phyloP scores from a whole-genome alignment of 2,113 vertebrate species.

The Dasyprocta punctata region DNA sequence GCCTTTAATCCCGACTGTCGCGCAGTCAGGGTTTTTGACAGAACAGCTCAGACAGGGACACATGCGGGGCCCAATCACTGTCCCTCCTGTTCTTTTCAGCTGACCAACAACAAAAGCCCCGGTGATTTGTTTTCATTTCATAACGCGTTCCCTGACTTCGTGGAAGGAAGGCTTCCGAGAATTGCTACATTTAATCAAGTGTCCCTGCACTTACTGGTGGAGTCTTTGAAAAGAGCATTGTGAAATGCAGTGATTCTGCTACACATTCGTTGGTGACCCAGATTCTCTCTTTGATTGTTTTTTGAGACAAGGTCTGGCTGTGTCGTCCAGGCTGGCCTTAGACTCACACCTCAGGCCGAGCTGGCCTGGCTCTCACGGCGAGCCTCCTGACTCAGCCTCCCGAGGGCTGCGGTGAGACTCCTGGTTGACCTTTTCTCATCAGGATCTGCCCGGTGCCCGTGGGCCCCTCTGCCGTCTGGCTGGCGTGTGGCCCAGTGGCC shows the following conservation, averaged over 20 bases:
- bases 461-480: not conserved
- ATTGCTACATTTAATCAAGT: slow-evolving; percentile 24
- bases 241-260: not conserved
- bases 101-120: not conserved
- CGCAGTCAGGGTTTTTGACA: not conserved
- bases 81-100: slow-evolving; percentile 21
- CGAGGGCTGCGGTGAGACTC: not conserved
- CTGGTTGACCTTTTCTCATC: not conserved
- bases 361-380: not conserved
- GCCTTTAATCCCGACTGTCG: not conserved
- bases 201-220: not conserved
- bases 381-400: not conserved
- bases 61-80: not conserved
- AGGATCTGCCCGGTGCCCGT: not conserved
- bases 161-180: slow-evolving; percentile 7
- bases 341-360: not conserved
- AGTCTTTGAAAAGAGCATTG: slow-evolving; percentile 15
- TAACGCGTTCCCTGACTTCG: slow-evolving; percentile 1
- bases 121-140: slow-evolving; percentile 27
- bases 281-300: not conserved
- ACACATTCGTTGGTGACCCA: not conserved
- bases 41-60: not conserved
- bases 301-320: not conserved
- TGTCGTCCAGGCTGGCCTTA: not conserved
- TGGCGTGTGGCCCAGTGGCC: not conserved